phyloP scores from a whole-genome alignment of 2,113 vertebrate genomes.

The Eudyptes chrysolophus region DNA sequence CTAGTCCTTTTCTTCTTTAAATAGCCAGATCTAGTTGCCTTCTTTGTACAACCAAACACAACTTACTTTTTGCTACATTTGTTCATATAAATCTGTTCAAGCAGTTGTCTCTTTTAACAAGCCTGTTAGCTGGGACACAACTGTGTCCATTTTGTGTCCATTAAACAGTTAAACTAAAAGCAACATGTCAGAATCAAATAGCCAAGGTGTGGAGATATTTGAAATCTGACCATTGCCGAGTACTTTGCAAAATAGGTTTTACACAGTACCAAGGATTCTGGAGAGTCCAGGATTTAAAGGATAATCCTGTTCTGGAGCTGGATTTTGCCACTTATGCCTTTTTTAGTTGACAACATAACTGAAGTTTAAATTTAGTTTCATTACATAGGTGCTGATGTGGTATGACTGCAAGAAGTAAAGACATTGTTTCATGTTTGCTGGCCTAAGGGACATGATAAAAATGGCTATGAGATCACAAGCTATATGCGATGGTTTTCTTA shows the following conservation, averaged over 20 bases:
- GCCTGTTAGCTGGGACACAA: background rate
- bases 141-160: background rate
- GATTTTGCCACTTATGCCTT: background rate
- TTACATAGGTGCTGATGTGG: background rate
- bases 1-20: background rate
- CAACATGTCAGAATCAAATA: background rate
- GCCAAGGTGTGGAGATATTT: background rate
- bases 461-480: background rate
- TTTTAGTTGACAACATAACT: background rate
- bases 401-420: background rate
- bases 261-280: background rate
- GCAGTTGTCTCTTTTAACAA: background rate
- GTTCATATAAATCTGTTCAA: background rate
- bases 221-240: background rate
- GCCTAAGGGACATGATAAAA: background rate
- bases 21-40: fast-evolving
- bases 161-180: background rate
- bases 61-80: background rate
- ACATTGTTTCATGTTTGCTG: background rate
- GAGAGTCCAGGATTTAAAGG: background rate
- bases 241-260: background rate
- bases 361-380: constrained; percentile 5
- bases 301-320: background rate
- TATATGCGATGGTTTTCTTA: background rate
- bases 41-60: background rate